A percentile compares a stretch with the other conserved stretches of the same genome.
phyloP scores from a whole-genome alignment of 2,797 vertebrate genomes.

The Sebastes diaconus region DNA sequence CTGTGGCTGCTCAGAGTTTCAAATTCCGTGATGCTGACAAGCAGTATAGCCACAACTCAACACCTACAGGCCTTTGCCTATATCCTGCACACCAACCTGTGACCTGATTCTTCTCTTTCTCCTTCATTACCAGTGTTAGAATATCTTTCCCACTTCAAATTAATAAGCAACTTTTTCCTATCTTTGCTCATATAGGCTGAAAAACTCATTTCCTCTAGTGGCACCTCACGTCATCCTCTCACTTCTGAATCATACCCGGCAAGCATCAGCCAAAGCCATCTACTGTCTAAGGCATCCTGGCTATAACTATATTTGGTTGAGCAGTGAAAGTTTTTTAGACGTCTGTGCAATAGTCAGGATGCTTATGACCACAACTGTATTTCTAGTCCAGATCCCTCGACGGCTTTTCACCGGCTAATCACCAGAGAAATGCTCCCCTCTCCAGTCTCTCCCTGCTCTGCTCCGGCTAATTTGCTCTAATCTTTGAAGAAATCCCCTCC shows the following conservation, averaged over 20 bases:
- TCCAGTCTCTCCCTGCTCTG: constrained; percentile 19
- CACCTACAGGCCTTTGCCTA: background rate
- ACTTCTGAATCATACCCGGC: constrained; percentile 25
- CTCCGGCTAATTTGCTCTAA: constrained; percentile 59
- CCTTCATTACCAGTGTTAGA: background rate
- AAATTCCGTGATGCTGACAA: background rate
- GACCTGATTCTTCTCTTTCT: constrained; percentile 6
- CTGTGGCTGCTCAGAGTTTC: background rate
- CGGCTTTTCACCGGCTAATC: constrained; percentile 47
- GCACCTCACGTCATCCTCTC: constrained; percentile 21
- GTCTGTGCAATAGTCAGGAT: constrained; percentile 10
- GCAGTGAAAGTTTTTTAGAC: constrained; percentile 10
- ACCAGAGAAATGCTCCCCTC: constrained; percentile 27
- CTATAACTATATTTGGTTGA: constrained; percentile 20
- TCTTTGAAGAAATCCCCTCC: constrained; percentile 58
- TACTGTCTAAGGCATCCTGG: background rate
- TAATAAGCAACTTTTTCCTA: background rate
- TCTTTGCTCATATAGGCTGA: constrained; percentile 2
- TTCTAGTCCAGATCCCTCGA: constrained; percentile 9
- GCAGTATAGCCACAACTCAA: background rate
- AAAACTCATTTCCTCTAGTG: constrained; percentile 22
- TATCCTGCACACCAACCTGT: background rate
- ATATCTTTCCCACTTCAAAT: background rate
- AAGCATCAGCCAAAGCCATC: constrained; percentile 9
- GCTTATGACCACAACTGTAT: constrained; percentile 9